Percentiles rank a stretch among this genome's conserved stretches.
These are phyloP conservation scores for Aphidius ervi DNA, from an alignment of 1,140 invertebrate genomes.

Conservation along the genomic window DNA sequence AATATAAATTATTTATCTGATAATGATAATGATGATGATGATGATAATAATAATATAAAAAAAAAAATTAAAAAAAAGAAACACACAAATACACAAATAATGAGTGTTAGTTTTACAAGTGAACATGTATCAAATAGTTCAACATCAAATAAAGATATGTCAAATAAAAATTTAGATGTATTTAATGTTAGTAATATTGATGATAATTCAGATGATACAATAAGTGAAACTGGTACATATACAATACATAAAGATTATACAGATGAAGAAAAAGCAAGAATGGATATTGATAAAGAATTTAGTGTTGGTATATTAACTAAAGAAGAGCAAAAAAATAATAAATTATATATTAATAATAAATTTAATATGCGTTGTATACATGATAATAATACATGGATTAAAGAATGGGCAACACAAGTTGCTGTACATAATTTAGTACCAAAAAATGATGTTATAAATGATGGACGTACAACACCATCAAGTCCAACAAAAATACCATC, in stretches of 20 bases:
- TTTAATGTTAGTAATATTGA: constrained; percentile 39
- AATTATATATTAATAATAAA: constrained; percentile 46
- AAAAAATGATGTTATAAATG: constrained; percentile 34
- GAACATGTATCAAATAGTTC: constrained; percentile 18
- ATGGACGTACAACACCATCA: constrained; percentile 55
- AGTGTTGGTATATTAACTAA: constrained; percentile 55
- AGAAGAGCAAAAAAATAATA: constrained; percentile 39
- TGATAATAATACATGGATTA: constrained; percentile 53
- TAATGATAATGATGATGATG: too few relatives aligned
- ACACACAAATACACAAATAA: constrained; percentile 20
- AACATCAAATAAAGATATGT: constrained; percentile 12
- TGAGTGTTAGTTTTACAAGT: constrained; percentile 28
- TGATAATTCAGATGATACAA: constrained; percentile 55
- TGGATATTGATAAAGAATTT: constrained; percentile 80
- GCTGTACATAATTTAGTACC: constrained; percentile 47
- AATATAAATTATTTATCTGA: constrained; percentile 30
- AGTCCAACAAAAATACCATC: constrained; percentile 62
- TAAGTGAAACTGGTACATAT: constrained; percentile 82
- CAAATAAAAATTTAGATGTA: constrained; percentile 33
- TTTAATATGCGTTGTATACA: constrained; percentile 35
- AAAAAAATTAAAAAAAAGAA: constrained; percentile 17
- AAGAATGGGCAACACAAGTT: constrained; percentile 57
- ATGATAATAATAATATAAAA: constrained; percentile 18
- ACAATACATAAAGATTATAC: constrained; percentile 82
- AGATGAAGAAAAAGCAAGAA: constrained; percentile 79